phyloP scores from a whole-genome alignment of 2,113 vertebrate genomes.

The Silurus glanis region DNA sequence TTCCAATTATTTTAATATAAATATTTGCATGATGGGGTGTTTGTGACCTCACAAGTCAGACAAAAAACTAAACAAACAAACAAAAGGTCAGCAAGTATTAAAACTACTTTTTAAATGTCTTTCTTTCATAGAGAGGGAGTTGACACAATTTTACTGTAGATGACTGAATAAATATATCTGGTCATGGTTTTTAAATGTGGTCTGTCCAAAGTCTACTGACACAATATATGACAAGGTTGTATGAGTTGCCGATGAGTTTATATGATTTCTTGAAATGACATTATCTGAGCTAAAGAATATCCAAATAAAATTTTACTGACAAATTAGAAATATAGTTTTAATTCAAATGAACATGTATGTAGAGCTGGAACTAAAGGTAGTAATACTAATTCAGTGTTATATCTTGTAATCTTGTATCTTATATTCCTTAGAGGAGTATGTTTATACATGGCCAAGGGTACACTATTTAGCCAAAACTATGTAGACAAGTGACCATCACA shows the following conservation, averaged over 20 bases:
- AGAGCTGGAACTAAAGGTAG: neutral
- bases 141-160: neutral
- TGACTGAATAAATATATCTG: slow-evolving; percentile 4
- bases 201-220: neutral
- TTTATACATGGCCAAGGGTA: too few relatives aligned
- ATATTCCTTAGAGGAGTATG: too few relatives aligned
- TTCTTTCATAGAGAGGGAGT: neutral
- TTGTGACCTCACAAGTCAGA: neutral
- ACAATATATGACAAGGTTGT: neutral
- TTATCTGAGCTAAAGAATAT: neutral
- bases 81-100: slow-evolving; percentile 14
- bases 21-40: neutral
- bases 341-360: neutral
- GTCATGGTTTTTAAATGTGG: neutral
- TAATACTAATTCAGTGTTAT: neutral
- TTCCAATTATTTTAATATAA: neutral
- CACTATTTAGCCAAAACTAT: too few relatives aligned
- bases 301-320: neutral
- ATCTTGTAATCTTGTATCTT: too few relatives aligned
- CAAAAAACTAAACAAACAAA: neutral
- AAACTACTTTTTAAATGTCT: neutral
- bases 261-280: neutral
- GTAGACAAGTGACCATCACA: too few relatives aligned
- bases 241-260: neutral
- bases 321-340: neutral